Conservation (phyloP, 2,797 vertebrate genomes). For the Pangasius krempfi region DNA sequence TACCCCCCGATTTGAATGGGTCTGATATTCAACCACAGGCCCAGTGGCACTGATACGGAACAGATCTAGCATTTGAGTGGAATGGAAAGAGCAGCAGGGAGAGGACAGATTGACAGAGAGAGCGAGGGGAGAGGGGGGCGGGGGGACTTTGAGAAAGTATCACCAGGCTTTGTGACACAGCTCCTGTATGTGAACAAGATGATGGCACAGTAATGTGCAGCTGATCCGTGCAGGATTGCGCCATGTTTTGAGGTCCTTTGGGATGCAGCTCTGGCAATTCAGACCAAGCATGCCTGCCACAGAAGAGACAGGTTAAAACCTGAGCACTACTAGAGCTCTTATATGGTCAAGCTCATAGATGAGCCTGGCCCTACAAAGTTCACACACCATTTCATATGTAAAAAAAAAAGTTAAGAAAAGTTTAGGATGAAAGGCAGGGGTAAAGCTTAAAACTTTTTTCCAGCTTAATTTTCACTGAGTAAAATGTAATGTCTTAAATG, state of each 20-base stretch:
- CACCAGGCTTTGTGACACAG: conserved; percentile 73
- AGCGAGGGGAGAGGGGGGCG: conserved; percentile 38
- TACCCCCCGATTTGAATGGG: conserved; percentile 87
- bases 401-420: not conserved
- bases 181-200: conserved; percentile 77
- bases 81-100: conserved; percentile 56
- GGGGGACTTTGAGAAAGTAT: conserved; percentile 36
- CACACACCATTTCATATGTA: not conserved
- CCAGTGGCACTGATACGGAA: conserved; percentile 83
- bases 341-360: conserved; percentile 43
- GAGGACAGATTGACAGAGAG: conserved; percentile 55
- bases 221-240: conserved; percentile 65
- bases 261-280: conserved; percentile 53
- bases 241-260: conserved; percentile 56
- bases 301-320: conserved; percentile 54
- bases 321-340: conserved; percentile 32
- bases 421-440: not conserved
- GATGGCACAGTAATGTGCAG: conserved; percentile 75
- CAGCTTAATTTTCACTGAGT: not conserved
- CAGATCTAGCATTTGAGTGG: conserved; percentile 72
- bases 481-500: not conserved
- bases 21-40: conserved; percentile 79
- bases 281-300: conserved; percentile 50
- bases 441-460: not conserved
- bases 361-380: conserved; percentile 3